These are phyloP conservation scores for Pangasius mekongensis DNA, from an alignment of 2,797 vertebrate species.

Conservation along the genomic window DNA sequence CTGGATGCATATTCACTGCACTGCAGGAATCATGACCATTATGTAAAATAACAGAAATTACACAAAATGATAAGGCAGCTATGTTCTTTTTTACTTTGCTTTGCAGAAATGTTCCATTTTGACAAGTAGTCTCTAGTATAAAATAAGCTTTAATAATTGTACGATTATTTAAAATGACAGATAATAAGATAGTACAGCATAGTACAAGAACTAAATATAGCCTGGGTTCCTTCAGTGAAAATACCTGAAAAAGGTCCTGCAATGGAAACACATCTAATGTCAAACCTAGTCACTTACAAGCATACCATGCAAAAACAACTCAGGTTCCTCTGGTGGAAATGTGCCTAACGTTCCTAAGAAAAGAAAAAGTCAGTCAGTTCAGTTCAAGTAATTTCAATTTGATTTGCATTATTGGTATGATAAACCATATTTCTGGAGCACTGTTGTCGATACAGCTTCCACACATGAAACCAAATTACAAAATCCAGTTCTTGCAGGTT, in stretches of 20 bases:
- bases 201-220: not conserved
- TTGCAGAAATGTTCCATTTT: no score
- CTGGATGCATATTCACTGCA: not conserved
- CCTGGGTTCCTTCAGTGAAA: not conserved
- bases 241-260: not conserved
- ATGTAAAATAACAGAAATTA: no score
- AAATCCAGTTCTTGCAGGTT: not conserved
- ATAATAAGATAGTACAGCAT: no score
- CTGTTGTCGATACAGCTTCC: not conserved
- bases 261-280: not conserved
- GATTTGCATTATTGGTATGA: not conserved
- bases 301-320: not conserved
- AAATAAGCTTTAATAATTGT: not conserved
- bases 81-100: not conserved
- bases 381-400: not conserved
- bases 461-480: not conserved
- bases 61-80: not conserved
- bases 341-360: not conserved
- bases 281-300: not conserved
- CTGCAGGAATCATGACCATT: not conserved
- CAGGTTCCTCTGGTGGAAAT: not conserved
- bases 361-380: not conserved
- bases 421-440: not conserved
- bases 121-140: not conserved
- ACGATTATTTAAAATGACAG: no score